Evolutionary conservation across 2,888 invertebrate species (phyloP), one percentile per base, ranked within the genome.

Genomic region (Beris chalybata): DNA sequence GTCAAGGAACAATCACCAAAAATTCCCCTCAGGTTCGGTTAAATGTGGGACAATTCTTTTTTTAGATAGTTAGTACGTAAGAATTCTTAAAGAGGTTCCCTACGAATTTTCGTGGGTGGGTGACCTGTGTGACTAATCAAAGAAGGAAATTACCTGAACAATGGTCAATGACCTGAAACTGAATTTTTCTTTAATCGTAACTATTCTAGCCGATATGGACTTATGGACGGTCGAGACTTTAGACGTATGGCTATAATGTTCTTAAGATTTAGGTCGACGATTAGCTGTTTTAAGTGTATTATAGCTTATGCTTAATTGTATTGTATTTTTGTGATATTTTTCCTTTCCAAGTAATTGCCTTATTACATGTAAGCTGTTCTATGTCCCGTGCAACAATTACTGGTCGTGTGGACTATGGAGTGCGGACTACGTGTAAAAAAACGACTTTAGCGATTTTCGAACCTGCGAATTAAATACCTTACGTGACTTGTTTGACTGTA

Each of bases 1-100:
- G 61, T 61, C 61, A 61, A 61, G 61, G 61, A 50, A 61, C 50
- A 32, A 50, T 52, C 30, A 52, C 22, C 50, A 38, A 38, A n/a
- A 38, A 5, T 38, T 38, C 9, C 3, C 38, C 9, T 9, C 38
- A 38, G 5, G 38, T 38, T 38, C 38, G 38, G 5, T 9, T 38
- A 9, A 38, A 38, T 38, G 1, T 38, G 38, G 38, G 38, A 38
- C 38, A 38, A 38, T 38, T 38, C 38, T 38, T 5, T 38, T 38
- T 38, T 38, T 38, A 7, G 38, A 7, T 38, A 38, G 38, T 38
- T 38, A 38, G 9, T 38, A 38, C 38, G 38, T 38, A 38, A 38
- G 38, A 38, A 38, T 38, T 38, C 38, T 38, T 38, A 38, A 38
- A 38, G 9, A 9, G 22, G 22, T 22, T 22, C 22, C 22, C 1